phyloP scores from a whole-genome alignment of 2,113 vertebrate species.

The Halichoerus grypus region DNA sequence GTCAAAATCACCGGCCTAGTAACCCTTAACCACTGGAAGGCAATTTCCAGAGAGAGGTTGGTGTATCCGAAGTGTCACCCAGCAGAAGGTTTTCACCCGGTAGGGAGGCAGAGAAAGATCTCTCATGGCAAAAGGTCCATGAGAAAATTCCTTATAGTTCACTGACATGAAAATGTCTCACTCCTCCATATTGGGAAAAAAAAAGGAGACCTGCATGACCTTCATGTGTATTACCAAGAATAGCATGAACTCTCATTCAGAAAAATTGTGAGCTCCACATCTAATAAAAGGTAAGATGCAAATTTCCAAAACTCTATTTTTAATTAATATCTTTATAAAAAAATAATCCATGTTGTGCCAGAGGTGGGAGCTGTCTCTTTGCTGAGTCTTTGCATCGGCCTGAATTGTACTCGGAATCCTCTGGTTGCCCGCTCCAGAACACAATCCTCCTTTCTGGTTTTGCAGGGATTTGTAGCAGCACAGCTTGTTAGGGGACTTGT shows the following conservation, averaged over 20 bases:
- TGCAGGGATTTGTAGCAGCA: background rate
- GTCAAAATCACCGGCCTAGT: background rate
- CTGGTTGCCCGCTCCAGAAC: no score
- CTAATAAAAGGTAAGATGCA: background rate
- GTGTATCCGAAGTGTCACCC: background rate
- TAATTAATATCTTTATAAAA: background rate
- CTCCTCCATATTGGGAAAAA: background rate
- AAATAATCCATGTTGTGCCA: accelerated
- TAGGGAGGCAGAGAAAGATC: background rate
- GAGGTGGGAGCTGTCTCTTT: background rate
- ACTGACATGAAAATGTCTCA: background rate
- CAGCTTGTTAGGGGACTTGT: background rate
- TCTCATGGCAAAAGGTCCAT: background rate
- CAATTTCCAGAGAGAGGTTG: background rate
- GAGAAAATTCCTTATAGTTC: background rate
- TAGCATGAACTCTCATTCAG: background rate
- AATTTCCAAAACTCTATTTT: background rate
- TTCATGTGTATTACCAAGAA: background rate
- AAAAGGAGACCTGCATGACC: background rate
- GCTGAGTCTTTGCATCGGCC: background rate
- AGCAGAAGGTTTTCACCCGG: background rate
- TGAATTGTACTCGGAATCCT: background rate
- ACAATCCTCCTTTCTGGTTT: background rate
- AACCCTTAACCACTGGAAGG: background rate
- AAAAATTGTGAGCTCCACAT: background rate